Conservation (phyloP, 2,113 vertebrate genomes). For the Xyrauchen texanus region DNA sequence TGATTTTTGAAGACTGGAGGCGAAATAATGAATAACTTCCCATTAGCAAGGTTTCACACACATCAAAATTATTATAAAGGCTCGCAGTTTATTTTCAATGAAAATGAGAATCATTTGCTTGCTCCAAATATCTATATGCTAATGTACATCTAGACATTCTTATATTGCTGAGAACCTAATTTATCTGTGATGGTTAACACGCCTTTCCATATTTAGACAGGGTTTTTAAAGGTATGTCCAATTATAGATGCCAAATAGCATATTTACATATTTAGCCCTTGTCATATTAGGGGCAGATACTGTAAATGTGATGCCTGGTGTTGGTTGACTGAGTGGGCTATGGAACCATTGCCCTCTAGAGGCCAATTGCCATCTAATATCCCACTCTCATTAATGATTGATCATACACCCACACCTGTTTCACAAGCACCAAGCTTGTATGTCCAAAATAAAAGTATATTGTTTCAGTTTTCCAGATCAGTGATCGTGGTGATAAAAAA, state of each 20-base stretch:
- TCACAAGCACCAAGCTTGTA: neutral
- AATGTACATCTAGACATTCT: slow-evolving; percentile 15
- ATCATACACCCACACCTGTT: slow-evolving; percentile 8
- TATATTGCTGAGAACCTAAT: neutral
- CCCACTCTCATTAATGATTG: neutral
- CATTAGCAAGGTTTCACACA: slow-evolving; percentile 33
- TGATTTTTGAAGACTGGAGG: slow-evolving; percentile 25
- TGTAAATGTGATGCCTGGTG: slow-evolving; percentile 20
- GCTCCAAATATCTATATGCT: neutral
- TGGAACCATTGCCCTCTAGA: slow-evolving; percentile 66
- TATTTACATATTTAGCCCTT: slow-evolving; percentile 23
- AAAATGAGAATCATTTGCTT: neutral
- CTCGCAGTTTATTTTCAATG: slow-evolving; percentile 12
- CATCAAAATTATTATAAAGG: neutral
- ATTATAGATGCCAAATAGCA: slow-evolving; percentile 8
- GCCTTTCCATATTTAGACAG: slow-evolving; percentile 3
- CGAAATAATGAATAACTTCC: slow-evolving; percentile 29
- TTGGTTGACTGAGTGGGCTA: slow-evolving; percentile 48
- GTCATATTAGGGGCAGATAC: slow-evolving; percentile 32
- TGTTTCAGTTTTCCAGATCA: neutral
- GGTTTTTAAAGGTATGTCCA: neutral
- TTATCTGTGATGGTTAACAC: neutral
- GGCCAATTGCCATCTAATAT: slow-evolving; percentile 45
- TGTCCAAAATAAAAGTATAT: neutral
- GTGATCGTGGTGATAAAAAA: neutral